Evolutionary conservation across 2,888 invertebrate genomes (phyloP).

Genomic region (Eristalinus sepulchralis): DNA sequence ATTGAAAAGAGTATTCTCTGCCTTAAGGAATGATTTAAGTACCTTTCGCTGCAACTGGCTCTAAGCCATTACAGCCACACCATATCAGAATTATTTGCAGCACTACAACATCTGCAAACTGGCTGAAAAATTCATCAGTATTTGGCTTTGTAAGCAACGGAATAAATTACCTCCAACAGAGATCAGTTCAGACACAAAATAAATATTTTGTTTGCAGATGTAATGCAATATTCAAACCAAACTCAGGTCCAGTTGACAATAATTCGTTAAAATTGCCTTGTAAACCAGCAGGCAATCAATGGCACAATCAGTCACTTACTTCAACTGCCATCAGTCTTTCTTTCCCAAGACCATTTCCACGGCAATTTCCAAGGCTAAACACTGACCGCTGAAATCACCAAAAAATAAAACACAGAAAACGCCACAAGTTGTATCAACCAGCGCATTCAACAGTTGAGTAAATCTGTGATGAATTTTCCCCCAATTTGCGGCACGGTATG

Average conservation of each 20-base stretch:
- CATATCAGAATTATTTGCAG: too few species aligned
- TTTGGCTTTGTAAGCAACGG: too few species aligned
- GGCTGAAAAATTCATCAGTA: too few species aligned
- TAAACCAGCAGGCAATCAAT: background rate
- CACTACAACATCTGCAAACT: too few species aligned
- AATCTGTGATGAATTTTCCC: constrained; percentile 45
- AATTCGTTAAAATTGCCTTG: background rate
- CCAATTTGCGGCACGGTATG: constrained; percentile 33
- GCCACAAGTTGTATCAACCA: background rate
- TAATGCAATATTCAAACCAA: too few species aligned
- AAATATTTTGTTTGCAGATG: too few species aligned
- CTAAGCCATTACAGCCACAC: too few species aligned
- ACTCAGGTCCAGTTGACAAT: background rate
- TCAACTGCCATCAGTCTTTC: background rate
- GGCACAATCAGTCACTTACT: background rate
- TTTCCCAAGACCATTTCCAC: background rate
- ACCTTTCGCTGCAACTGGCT: too few species aligned
- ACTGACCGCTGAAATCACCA: constrained; percentile 26
- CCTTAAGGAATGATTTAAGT: too few species aligned
- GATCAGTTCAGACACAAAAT: too few species aligned
- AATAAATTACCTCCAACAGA: too few species aligned
- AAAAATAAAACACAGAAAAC: constrained; percentile 10
- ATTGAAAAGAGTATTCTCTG: too few species aligned
- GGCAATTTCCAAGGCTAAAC: constrained; percentile 48
- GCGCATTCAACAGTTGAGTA: constrained; percentile 31